Evolutionary conservation across 2,113 vertebrate genomes (phyloP).

Genomic region (Leucoraja erinaceus): DNA sequence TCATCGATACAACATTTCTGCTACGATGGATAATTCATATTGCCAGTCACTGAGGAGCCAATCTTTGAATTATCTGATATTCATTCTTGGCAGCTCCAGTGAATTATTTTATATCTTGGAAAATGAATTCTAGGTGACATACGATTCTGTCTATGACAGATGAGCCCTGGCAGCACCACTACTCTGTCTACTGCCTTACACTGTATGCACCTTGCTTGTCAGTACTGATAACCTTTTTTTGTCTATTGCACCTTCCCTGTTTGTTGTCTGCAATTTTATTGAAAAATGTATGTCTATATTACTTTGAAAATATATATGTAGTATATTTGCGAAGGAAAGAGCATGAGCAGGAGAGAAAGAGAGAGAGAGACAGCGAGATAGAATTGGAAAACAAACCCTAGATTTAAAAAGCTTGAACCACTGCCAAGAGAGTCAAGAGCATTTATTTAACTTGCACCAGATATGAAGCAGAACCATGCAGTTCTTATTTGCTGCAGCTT

Average conservation of each 20-base stretch:
- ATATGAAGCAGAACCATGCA: too few relatives aligned
- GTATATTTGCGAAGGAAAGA: too few relatives aligned
- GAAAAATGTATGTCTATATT: background rate
- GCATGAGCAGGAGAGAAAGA: background rate
- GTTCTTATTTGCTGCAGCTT: too few relatives aligned
- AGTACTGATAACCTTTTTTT: background rate
- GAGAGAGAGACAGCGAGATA: background rate
- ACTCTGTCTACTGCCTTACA: background rate
- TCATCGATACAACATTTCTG: background rate
- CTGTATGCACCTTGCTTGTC: background rate
- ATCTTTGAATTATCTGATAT: constrained; percentile 11
- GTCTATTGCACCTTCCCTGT: background rate
- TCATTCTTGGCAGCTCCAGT: background rate
- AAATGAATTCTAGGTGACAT: background rate
- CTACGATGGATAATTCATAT: background rate
- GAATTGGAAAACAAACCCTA: too few relatives aligned
- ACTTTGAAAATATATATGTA: background rate
- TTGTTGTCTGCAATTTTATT: background rate
- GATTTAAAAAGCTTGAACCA: too few relatives aligned
- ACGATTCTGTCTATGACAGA: background rate
- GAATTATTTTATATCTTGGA: background rate
- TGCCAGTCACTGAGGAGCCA: background rate
- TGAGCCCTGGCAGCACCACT: background rate
- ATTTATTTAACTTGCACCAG: too few relatives aligned
- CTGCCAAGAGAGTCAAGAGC: too few relatives aligned